A percentile compares a stretch with the other conserved stretches of the same genome.
Conservation (phyloP, 1,140 invertebrate species). For the Vollenhovia emeryi region DNA sequence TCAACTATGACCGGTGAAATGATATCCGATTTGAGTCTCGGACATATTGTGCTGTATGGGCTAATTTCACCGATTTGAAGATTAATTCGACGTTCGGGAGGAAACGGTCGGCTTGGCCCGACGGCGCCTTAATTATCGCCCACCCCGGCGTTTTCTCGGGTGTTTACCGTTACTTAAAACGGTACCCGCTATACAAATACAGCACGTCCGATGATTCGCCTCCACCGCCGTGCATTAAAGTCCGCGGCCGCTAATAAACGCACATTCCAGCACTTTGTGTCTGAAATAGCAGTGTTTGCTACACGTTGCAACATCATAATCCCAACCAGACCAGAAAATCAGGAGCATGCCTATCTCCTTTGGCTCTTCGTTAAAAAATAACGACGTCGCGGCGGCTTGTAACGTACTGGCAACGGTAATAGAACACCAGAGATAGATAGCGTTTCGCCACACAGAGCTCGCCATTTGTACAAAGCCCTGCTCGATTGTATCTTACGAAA, state of each 20-base stretch:
- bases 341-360: conserved; percentile 25
- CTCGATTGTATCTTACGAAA: not conserved
- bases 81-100: not conserved
- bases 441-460: not conserved
- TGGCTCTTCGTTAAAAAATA: conserved; percentile 50
- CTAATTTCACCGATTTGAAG: not conserved
- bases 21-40: too few relatives aligned
- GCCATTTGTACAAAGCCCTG: not conserved
- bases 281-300: conserved; percentile 56
- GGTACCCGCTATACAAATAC: conserved; percentile 64
- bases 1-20: too few relatives aligned
- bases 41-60: too few relatives aligned
- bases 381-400: conserved; percentile 16
- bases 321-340: conserved; percentile 67
- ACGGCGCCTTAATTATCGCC: conserved; percentile 61
- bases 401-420: conserved; percentile 7
- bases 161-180: conserved; percentile 67
- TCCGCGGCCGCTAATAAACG: conserved; percentile 67
- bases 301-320: conserved; percentile 5
- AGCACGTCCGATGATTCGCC: conserved; percentile 60
- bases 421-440: not conserved
- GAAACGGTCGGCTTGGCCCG: conserved; percentile 22
- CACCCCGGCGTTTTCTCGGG: conserved; percentile 37
- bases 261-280: conserved; percentile 59
- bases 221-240: conserved; percentile 44